Base-by-base conservation (phyloP, 2,797 vertebrate genomes). In the Pelodytes ibericus region DNA sequence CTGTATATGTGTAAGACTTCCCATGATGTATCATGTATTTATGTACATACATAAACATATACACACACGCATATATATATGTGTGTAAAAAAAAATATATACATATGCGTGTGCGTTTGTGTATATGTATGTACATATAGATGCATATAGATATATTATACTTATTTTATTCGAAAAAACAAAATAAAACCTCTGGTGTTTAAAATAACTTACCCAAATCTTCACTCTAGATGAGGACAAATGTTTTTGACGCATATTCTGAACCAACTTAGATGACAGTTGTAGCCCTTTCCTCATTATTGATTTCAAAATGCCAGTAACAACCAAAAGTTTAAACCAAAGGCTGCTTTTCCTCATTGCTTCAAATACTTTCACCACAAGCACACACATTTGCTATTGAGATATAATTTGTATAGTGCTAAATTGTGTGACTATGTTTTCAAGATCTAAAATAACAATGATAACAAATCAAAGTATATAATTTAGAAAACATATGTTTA, bases 231-330 rank as follows among this genome's bases (percentile, higher is more conserved):
- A 90, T 74, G 88, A 88, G 88, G 91, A 88, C 88, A 86, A 86
- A 91, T 91, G 92, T 93, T 87, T 89, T 90, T 93, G 96, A 93
- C 96, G 96, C 95, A 98, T 98, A 98, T 98, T 98, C 96, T 98
- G 97, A 95, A 96, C 96, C 97, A 99, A 98, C 96, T 99, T 99
- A 98, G 97, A 98, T 99, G 97, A 94, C 97, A 99, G 97, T 99
- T 99, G 97, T 90, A 91, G 95, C 95, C 88, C 91, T 94, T 94
- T 87, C 87, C 86, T 90, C 81, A 89, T 86, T 86, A 82, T 85
- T 92, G 92, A 89, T 89, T 95, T 96, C 94, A 97, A 97, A 94
- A 94, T 83, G 96, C 97, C 96, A 88, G 97, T 96, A 98, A 99
- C 97, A 99, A 95, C 89, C 81, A 84, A 81, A 88, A 83, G 71